These are phyloP conservation scores for Vesta saturnalis DNA, from an alignment of 2,888 invertebrate species.

Conservation along the genomic window DNA sequence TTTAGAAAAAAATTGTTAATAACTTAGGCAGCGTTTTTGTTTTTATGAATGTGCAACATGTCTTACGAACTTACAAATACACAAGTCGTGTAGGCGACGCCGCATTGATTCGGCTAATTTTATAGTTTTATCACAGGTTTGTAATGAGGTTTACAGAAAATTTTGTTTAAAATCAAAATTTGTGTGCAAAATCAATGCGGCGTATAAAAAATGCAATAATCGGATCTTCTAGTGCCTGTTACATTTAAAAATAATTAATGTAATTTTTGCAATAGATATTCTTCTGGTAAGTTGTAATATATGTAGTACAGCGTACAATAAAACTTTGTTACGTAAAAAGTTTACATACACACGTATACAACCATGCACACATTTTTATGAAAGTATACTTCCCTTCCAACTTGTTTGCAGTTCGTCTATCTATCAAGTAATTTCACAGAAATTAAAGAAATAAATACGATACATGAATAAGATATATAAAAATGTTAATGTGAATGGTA, in stretches of 20 bases:
- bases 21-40: constrained; percentile 39
- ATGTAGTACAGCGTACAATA: constrained; percentile 52
- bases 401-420: constrained; percentile 34
- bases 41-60: constrained; percentile 48
- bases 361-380: constrained; percentile 41
- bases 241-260: constrained; percentile 44
- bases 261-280: constrained; percentile 43
- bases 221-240: constrained; percentile 37
- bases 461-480: constrained; percentile 19
- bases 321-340: constrained; percentile 50
- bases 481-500: constrained; percentile 33
- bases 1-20: constrained; percentile 9
- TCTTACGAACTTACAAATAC: constrained; percentile 48
- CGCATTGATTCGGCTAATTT: constrained; percentile 53
- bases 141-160: constrained; percentile 24
- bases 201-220: constrained; percentile 29
- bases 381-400: constrained; percentile 38
- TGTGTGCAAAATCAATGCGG: constrained; percentile 30
- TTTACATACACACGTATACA: constrained; percentile 42
- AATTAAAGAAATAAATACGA: constrained; percentile 40
- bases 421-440: constrained; percentile 40
- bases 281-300: constrained; percentile 53
- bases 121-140: constrained; percentile 47
- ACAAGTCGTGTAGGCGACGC: constrained; percentile 35
- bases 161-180: constrained; percentile 23